These are phyloP conservation scores for Drosophila arizonae DNA, from an alignment of 1,140 invertebrate genomes.

Conservation along the genomic window DNA sequence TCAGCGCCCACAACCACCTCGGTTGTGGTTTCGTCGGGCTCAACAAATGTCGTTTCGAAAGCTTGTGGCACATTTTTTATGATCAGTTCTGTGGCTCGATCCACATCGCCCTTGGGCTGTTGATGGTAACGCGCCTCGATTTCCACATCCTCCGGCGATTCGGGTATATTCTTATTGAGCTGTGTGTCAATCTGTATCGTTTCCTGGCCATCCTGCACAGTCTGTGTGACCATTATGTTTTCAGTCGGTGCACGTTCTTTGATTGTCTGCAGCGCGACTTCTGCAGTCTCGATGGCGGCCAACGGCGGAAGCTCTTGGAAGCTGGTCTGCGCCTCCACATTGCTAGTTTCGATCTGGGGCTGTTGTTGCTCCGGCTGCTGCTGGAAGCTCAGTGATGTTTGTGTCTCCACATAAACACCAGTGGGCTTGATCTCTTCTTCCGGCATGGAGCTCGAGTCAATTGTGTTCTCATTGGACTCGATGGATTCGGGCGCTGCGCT, in stretches of 20 bases:
- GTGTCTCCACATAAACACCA: conserved; percentile 82
- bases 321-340: conserved; percentile 86
- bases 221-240: conserved; percentile 88
- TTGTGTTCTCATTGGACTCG: conserved; percentile 69
- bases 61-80: conserved; percentile 86
- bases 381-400: conserved; percentile 84
- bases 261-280: conserved; percentile 71
- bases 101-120: conserved; percentile 65
- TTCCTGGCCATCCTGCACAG: conserved; percentile 87
- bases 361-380: conserved; percentile 13
- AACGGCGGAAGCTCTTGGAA: conserved; percentile 76
- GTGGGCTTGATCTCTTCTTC: conserved; percentile 71
- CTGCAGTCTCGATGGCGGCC: conserved; percentile 57
- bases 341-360: conserved; percentile 80
- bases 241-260: conserved; percentile 84
- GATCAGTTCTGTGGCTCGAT: conserved; percentile 79
- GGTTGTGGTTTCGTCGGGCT: conserved; percentile 89
- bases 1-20: conserved; percentile 91
- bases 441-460: conserved; percentile 75
- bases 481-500: conserved; percentile 48
- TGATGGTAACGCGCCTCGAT: conserved; percentile 89
- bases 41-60: conserved; percentile 90
- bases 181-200: conserved; percentile 90
- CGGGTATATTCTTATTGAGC: conserved; percentile 84
- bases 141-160: conserved; percentile 85